phyloP scores from a whole-genome alignment of 2,113 vertebrate species.

The Mobula birostris region DNA sequence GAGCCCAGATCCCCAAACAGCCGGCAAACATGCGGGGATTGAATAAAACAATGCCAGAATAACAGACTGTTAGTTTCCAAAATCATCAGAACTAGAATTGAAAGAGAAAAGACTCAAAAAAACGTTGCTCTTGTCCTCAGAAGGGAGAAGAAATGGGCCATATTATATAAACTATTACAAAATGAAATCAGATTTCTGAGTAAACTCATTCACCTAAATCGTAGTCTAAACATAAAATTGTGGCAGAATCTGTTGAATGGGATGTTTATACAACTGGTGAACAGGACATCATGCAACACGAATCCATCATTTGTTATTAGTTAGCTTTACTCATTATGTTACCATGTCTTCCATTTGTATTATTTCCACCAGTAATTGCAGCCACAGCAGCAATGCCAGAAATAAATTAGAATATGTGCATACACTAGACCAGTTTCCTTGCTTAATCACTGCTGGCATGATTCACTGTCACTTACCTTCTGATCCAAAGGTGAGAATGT shows the following conservation, averaged over 20 bases:
- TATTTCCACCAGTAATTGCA: slow-evolving; percentile 22
- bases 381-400: background rate
- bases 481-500: background rate
- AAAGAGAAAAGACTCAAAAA: background rate
- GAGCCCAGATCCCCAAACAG: background rate
- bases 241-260: background rate
- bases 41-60: background rate
- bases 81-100: background rate
- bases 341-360: background rate
- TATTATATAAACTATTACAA: background rate
- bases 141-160: background rate
- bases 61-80: background rate
- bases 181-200: background rate
- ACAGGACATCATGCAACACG: background rate
- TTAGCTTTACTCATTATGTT: background rate
- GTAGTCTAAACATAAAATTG: background rate
- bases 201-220: slow-evolving; percentile 6
- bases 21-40: background rate
- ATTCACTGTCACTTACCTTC: slow-evolving; percentile 1
- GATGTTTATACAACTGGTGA: slow-evolving; percentile 30
- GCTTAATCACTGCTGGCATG: background rate
- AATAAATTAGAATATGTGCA: background rate
- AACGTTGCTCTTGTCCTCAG: background rate
- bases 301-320: background rate
- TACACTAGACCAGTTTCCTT: background rate